Base-by-base conservation (phyloP, 2,797 vertebrate genomes). In the Anguilla anguilla region DNA sequence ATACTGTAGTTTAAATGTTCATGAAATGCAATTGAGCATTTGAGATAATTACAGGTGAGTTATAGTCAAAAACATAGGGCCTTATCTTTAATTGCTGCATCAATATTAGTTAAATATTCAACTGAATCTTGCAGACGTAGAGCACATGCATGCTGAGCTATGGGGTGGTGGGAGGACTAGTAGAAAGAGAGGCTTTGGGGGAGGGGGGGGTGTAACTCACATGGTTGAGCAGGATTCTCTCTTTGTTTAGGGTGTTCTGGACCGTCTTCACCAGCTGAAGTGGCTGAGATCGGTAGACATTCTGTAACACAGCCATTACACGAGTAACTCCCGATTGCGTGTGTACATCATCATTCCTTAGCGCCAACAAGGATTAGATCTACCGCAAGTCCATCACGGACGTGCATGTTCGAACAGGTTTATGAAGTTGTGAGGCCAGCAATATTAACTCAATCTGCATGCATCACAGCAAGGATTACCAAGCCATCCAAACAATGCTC, bases 231-330 rank as follows among this genome's bases (percentile, higher is more conserved):
- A 97, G 93, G 0, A 81, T 92, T 88, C 96, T 97, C 92, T 99
- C 98, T 25, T 95, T 95, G 90, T 96, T 96, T 90, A 99, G 96
- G 89, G 98, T 91, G 11, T 96, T 94, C 88, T 94, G 96, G 89
- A 99, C 92, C 59, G 95, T 90, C 2, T 96, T 93, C 86, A 96
- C 97, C 90, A 98, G 95, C 49, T 95, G 92, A 88, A 99, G 89
- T 0, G 98, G 96, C 87, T 96, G 96, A 86, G 89, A 90, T 67
- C 93, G 95, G 91, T 95, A 97, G 4, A 93, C 81, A 11, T 0
- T 93, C 98, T 99, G 93, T 0, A 93, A 94, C 87, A 88, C 11
- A 92, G 88, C 85, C 31, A 31, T 17, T 43, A 7, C n/a, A 25
- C n/a, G 13, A 72, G n/a, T 77, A 28, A 81, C 11, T 49, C 43